A percentile compares a stretch with the other conserved stretches of the same genome.
Conservation (phyloP, 2,113 vertebrate genomes). For the Philantomba maxwellii region DNA sequence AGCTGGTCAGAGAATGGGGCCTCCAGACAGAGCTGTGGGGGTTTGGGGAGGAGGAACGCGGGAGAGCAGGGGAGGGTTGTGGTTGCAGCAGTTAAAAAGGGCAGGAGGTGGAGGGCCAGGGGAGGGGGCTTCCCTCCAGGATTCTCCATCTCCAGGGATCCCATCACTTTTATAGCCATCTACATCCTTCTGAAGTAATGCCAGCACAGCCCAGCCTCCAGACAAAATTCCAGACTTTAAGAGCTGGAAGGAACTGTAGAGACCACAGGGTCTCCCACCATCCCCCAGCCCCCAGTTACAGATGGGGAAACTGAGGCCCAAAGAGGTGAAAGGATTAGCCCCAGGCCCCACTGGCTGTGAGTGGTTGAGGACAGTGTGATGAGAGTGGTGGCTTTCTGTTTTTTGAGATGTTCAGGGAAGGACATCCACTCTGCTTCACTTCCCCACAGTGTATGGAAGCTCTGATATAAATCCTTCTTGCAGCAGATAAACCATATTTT, state of each 20-base stretch:
- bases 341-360: background rate
- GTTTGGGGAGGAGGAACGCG: background rate
- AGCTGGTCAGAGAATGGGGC: conserved; percentile 37
- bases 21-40: background rate
- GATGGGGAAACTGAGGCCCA: conserved; percentile 37
- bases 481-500: background rate
- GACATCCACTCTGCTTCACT: background rate
- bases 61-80: background rate
- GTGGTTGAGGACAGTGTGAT: background rate
- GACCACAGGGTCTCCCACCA: background rate
- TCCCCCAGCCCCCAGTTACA: background rate
- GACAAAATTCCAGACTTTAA: conserved; percentile 61
- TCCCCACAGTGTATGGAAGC: background rate
- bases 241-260: conserved; percentile 15
- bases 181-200: conserved; percentile 53
- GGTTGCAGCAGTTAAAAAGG: conserved; percentile 39
- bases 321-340: background rate
- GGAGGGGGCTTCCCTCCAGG: conserved; percentile 28
- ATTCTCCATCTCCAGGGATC: conserved; percentile 50
- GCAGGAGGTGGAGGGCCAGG: conserved; percentile 12
- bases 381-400: background rate
- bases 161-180: conserved; percentile 48
- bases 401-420: background rate
- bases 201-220: conserved; percentile 34
- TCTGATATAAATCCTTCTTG: conserved; percentile 8